Evolutionary conservation across 92 coral and sea anemone species (phyloP).

Genomic region (Montipora capitata): DNA sequence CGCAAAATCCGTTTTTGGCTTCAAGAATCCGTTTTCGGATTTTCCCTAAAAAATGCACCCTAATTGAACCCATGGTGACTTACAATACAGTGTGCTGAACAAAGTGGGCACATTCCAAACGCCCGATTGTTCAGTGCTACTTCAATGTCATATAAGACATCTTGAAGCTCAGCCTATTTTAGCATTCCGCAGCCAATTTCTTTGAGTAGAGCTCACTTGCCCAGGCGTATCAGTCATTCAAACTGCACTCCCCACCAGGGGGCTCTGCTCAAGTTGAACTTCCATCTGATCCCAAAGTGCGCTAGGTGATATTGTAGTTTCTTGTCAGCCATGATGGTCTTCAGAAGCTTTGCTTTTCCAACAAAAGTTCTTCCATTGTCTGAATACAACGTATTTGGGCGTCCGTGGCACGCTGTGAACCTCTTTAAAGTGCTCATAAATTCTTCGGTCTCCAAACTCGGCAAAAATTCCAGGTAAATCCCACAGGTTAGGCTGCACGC

Average conservation of each 20-base stretch:
- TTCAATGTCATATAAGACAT: conserved; percentile 16
- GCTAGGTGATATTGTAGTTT: conserved; percentile 20
- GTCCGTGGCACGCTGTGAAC: conserved; percentile 23
- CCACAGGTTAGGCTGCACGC: conserved; percentile 22
- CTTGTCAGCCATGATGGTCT: conserved; percentile 20
- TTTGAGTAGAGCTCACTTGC: not conserved
- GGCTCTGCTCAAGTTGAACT: conserved; percentile 33
- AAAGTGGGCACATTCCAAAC: not conserved
- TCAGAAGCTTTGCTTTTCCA: conserved; percentile 9
- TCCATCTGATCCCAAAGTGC: conserved; percentile 1
- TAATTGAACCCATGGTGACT: too few species aligned
- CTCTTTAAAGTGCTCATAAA: conserved; percentile 33
- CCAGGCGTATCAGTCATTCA: conserved; percentile 30
- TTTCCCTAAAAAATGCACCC: too few species aligned
- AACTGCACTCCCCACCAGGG: conserved; percentile 35
- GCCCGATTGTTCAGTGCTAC: conserved; percentile 25
- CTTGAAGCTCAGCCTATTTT: conserved; percentile 24
- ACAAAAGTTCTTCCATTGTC: conserved; percentile 30
- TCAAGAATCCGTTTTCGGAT: too few species aligned
- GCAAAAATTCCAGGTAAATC: conserved; percentile 10
- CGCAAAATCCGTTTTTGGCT: too few species aligned
- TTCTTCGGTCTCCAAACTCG: conserved; percentile 33
- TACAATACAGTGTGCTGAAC: too few species aligned
- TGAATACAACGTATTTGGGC: conserved; percentile 19
- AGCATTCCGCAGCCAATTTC: conserved; percentile 7